These are phyloP conservation scores for Rhagonycha lutea DNA, from an alignment of 2,888 invertebrate genomes.

Conservation along the genomic window DNA sequence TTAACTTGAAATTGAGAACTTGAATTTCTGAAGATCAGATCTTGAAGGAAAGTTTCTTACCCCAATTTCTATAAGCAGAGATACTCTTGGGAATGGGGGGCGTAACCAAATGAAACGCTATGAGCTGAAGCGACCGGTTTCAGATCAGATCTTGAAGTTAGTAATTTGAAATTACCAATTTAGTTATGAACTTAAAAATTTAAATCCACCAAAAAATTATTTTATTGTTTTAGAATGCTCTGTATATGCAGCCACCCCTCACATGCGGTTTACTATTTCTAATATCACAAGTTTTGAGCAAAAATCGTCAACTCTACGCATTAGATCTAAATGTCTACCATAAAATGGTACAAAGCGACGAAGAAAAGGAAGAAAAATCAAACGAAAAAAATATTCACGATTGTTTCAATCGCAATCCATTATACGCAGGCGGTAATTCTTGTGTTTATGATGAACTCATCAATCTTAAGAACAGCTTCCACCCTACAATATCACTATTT, in stretches of 20 bases:
- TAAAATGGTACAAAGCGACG: constrained; percentile 24
- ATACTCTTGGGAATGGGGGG: too few species aligned
- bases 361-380: neutral
- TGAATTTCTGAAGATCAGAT: too few species aligned
- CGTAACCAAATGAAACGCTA: too few species aligned
- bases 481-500: constrained; percentile 90
- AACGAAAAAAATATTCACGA: constrained; percentile 54
- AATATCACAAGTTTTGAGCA: constrained; percentile 68
- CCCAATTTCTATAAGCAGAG: too few species aligned
- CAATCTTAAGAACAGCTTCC: constrained; percentile 75
- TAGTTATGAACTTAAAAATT: too few species aligned
- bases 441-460: constrained; percentile 77
- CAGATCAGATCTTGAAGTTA: too few species aligned
- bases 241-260: constrained; percentile 75
- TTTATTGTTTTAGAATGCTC: constrained; percentile 59
- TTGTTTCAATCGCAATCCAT: constrained; percentile 79
- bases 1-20: too few species aligned
- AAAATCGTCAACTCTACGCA: constrained; percentile 43
- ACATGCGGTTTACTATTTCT: constrained; percentile 82
- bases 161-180: too few species aligned
- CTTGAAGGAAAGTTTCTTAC: too few species aligned
- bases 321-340: constrained; percentile 34
- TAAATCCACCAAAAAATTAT: neutral
- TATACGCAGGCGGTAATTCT: constrained; percentile 77
- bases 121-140: too few species aligned